Evolutionary conservation across 2,888 invertebrate genomes (phyloP), one percentile per base, ranked within the genome.

Genomic region (Macaria notata): DNA sequence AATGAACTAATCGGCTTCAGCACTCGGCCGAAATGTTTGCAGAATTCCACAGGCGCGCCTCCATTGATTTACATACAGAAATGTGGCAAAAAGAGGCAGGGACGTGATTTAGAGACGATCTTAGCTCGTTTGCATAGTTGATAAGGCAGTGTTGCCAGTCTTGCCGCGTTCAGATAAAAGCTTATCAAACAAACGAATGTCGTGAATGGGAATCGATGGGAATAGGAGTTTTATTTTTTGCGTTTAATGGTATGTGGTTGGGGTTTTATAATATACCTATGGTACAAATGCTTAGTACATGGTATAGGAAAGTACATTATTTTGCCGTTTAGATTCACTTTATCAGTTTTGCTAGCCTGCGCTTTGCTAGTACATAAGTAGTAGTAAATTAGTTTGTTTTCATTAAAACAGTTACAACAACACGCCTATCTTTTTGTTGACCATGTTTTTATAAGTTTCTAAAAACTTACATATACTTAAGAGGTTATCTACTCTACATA

Each of bases 1-100:
- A 72, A 76, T 76, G 76, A 83, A 85, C 81, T 89, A 89, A 90
- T 88, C 89, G 87, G 87, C 88, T 88, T 87, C 75, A 73, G 72
- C 63, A 63, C 69, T 44, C 61, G 51, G 54, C 63, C 59, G 54
- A 66, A 67, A 62, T 65, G 65, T 62, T 67, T 60, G 56, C 56
- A 57, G 61, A 57, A 65, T 59, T 56, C 42, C 41, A 48, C 44
- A 52, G 51, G 49, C 61, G 61, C 41, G 50, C 51, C 51, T 55
- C 51, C 63, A 56, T 57, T 58, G 57, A 58, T 59, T 57, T 59
- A 55, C 56, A 58, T 48, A 54, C 42, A 48, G 53, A 47, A 50
- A 49, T 54, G 58, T 47, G 33, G 47, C 54, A 59, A 59, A 59
- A 59, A 59, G 51, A 44, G 42, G 42, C 19, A 7, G 1, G 9